These are phyloP conservation scores for Periphyllus acericola DNA, from an alignment of 2,888 invertebrate genomes.

Conservation along the genomic window DNA sequence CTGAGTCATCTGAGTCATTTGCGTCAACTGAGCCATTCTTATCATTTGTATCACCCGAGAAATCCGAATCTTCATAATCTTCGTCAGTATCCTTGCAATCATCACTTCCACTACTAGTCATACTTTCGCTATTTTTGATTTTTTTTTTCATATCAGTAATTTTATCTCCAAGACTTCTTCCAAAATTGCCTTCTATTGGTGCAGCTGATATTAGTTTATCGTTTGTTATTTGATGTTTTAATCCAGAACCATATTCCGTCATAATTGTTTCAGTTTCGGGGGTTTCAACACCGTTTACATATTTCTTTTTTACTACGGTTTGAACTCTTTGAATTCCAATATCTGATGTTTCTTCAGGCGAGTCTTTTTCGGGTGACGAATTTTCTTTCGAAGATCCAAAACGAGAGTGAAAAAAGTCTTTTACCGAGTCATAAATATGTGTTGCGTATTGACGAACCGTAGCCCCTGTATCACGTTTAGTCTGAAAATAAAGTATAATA, in stretches of 20 bases:
- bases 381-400: neutral
- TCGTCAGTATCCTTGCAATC: neutral
- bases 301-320: neutral
- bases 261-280: neutral
- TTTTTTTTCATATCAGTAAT: neutral
- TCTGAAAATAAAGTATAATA: neutral
- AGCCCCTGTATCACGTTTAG: neutral
- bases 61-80: neutral
- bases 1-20: neutral
- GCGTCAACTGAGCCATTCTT: neutral
- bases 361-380: neutral
- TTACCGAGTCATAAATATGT: neutral
- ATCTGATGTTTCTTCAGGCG: neutral
- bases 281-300: neutral
- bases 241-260: neutral
- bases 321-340: neutral
- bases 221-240: neutral
- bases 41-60: neutral
- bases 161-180: neutral
- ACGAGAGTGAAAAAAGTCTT: neutral
- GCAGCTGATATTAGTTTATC: neutral
- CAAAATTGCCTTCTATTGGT: neutral
- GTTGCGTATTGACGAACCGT: neutral
- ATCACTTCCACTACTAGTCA: neutral
- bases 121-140: neutral